These are phyloP conservation scores for Penaeus japonicus DNA, from an alignment of 1,140 invertebrate species.

Conservation along the genomic window DNA sequence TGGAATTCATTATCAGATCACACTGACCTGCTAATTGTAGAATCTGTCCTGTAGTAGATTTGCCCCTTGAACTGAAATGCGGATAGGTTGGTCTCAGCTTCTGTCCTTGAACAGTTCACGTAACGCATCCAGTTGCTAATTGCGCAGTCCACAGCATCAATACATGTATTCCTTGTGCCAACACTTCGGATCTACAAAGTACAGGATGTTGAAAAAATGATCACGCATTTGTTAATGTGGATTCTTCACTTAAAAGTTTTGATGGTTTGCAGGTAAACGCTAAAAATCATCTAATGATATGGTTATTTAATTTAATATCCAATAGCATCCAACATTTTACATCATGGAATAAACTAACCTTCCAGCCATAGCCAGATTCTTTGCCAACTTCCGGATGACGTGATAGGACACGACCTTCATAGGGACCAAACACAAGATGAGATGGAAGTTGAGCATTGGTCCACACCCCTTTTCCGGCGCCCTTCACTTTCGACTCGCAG, in stretches of 20 bases:
- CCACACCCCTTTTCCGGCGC: constrained; percentile 56
- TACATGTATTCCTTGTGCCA: constrained; percentile 59
- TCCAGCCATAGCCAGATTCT: constrained; percentile 42
- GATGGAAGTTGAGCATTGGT: constrained; percentile 41
- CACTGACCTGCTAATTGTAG: neutral
- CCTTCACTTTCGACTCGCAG: constrained; percentile 21
- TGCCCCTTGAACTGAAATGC: constrained; percentile 70
- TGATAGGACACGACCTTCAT: constrained; percentile 42
- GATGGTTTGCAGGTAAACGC: neutral
- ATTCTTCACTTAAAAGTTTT: neutral
- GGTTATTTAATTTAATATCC: neutral
- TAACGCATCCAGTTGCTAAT: constrained; percentile 71
- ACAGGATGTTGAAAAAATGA: neutral
- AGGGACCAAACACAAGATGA: constrained; percentile 56
- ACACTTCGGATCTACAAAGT: neutral
- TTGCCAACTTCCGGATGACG: neutral
- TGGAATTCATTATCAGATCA: too few relatives aligned
- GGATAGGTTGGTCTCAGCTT: constrained; percentile 69
- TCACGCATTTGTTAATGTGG: neutral
- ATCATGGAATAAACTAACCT: neutral
- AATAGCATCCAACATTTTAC: neutral
- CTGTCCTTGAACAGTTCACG: constrained; percentile 69
- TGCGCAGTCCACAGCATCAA: constrained; percentile 66
- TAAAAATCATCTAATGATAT: neutral
- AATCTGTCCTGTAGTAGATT: constrained; percentile 66